phyloP scores from a whole-genome alignment of 2,113 vertebrate species.

The Alouatta palliata region DNA sequence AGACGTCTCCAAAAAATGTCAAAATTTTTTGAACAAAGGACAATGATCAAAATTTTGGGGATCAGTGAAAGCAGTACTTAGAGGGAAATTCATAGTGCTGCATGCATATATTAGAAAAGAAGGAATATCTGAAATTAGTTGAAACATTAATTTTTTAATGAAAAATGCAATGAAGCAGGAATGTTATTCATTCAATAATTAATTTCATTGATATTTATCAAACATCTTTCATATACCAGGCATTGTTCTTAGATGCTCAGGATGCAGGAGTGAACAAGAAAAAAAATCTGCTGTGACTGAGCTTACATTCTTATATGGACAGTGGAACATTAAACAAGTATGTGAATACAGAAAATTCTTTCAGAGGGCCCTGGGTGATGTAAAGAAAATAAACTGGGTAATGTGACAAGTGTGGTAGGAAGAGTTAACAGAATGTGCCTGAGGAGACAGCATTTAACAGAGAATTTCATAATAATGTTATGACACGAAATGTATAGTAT shows the following conservation, averaged over 20 bases:
- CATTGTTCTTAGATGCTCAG: not conserved
- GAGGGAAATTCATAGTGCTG: not conserved
- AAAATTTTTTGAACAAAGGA: not conserved
- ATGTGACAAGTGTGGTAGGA: not conserved
- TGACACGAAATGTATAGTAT: not conserved
- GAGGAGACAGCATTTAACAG: not conserved
- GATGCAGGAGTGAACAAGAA: not conserved
- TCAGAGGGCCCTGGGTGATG: not conserved
- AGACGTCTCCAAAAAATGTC: not conserved
- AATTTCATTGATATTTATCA: not conserved
- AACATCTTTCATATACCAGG: not conserved
- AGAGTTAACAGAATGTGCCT: not conserved
- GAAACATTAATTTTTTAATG: not conserved
- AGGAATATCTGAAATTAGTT: not conserved
- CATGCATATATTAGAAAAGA: not conserved
- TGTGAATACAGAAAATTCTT: not conserved
- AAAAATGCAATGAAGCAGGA: constrained; percentile 3
- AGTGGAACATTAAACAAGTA: not conserved
- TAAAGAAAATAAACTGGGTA: not conserved
- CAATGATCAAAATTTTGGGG: not conserved
- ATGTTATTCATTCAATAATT: not conserved
- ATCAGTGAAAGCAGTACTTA: not conserved
- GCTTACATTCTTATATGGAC: not conserved
- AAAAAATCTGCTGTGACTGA: not conserved
- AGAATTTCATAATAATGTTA: not conserved